Evolutionary conservation across 2,113 vertebrate species (phyloP).

Genomic region (Merops nubicus): DNA sequence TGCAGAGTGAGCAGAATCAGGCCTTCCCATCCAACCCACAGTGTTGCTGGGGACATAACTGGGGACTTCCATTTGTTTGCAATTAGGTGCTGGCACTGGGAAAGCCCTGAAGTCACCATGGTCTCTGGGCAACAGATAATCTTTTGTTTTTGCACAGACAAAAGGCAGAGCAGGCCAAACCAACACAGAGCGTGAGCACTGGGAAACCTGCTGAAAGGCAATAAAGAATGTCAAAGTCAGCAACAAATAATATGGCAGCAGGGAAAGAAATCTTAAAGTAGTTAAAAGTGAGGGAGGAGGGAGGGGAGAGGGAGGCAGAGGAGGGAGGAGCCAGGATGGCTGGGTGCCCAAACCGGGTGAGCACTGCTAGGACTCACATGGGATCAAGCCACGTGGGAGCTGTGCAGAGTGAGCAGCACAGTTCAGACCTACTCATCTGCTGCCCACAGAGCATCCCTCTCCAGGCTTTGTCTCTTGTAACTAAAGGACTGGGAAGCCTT

Average conservation of each 20-base stretch:
- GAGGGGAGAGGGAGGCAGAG: neutral
- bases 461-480: neutral
- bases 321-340: conserved; percentile 20
- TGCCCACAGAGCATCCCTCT: neutral
- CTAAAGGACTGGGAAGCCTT: neutral
- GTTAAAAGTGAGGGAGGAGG: neutral
- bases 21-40: neutral
- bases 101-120: conserved; percentile 40
- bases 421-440: neutral
- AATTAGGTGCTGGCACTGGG: conserved; percentile 50
- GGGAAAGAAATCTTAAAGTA: neutral
- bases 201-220: conserved; percentile 10
- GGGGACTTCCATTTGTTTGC: conserved; percentile 48
- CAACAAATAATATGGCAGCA: conserved; percentile 41
- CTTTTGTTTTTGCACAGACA: conserved; percentile 44
- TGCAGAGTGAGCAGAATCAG: neutral
- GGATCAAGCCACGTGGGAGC: neutral
- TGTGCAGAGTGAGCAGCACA: neutral
- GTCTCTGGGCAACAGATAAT: conserved; percentile 47
- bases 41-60: neutral
- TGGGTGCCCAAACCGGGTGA: neutral
- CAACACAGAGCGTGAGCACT: neutral
- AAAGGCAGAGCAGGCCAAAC: conserved; percentile 50
- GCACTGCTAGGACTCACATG: neutral
- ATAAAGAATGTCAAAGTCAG: conserved; percentile 55